Conservation (phyloP, 2,888 invertebrate genomes). For the Macaria liturata region DNA sequence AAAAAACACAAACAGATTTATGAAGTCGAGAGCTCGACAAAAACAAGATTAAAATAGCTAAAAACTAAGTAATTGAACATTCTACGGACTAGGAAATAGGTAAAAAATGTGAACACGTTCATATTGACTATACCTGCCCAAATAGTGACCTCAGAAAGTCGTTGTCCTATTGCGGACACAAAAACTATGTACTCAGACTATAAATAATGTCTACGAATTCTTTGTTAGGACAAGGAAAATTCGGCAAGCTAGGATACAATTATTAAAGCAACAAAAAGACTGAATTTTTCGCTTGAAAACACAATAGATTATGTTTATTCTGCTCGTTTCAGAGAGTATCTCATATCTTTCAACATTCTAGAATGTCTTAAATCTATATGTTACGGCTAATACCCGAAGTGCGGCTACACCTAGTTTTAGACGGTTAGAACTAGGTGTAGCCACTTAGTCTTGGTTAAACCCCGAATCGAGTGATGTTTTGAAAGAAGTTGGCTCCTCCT, state of each 20-base stretch:
- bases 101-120: constrained; percentile 21
- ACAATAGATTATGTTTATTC: constrained; percentile 4
- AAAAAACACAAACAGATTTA: constrained; percentile 20
- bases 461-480: too few species aligned
- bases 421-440: too few species aligned
- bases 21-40: constrained; percentile 13
- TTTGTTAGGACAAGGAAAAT: constrained; percentile 26
- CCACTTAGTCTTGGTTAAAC: too few species aligned
- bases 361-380: too few species aligned
- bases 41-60: constrained; percentile 28
- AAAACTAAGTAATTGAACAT: constrained; percentile 19
- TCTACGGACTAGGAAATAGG: constrained; percentile 13
- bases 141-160: constrained; percentile 43
- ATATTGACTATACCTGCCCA: constrained; percentile 28
- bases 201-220: constrained; percentile 38
- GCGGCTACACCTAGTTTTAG: too few species aligned
- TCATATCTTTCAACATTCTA: too few species aligned
- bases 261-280: constrained; percentile 19
- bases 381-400: too few species aligned
- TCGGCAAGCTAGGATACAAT: constrained; percentile 19
- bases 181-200: constrained; percentile 36
- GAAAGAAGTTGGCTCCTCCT: too few species aligned
- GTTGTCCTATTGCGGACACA: constrained; percentile 35
- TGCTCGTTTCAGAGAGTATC: not conserved
- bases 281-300: constrained; percentile 4